phyloP scores from a whole-genome alignment of 1,140 invertebrate species.

The Copidosoma floridanum region DNA sequence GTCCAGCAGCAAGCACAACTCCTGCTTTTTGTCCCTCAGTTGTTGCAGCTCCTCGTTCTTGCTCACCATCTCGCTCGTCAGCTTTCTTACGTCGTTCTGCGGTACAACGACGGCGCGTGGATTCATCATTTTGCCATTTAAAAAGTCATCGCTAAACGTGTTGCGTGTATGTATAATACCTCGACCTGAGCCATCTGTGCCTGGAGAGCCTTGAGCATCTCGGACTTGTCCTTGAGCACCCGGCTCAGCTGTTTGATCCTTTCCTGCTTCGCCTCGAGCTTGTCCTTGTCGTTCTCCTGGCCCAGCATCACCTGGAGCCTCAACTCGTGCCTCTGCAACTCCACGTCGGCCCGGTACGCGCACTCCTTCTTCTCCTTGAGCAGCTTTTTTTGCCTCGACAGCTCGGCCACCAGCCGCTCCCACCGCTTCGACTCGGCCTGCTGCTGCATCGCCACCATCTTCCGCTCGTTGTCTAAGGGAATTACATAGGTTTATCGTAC shows the following conservation, averaged over 20 bases:
- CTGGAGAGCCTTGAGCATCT: slow-evolving; percentile 52
- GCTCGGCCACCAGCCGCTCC: slow-evolving; percentile 31
- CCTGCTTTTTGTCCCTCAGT: slow-evolving; percentile 52
- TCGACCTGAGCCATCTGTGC: slow-evolving; percentile 57
- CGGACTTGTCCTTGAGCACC: slow-evolving; percentile 45
- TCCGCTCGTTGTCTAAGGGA: too few relatives aligned
- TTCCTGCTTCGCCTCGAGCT: slow-evolving; percentile 45
- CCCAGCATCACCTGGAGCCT: slow-evolving; percentile 42
- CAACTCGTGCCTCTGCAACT: slow-evolving; percentile 43
- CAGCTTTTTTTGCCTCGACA: slow-evolving; percentile 38
- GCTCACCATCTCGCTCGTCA: slow-evolving; percentile 33
- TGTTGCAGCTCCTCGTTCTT: slow-evolving; percentile 46
- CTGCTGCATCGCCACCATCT: slow-evolving; percentile 33
- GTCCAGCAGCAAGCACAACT: slow-evolving; percentile 51
- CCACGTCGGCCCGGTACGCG: slow-evolving; percentile 46
- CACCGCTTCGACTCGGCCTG: slow-evolving; percentile 37
- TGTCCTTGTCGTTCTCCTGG: slow-evolving; percentile 37
- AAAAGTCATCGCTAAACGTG: too few relatives aligned
- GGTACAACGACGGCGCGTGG: too few relatives aligned
- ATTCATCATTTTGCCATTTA: too few relatives aligned
- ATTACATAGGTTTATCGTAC: too few relatives aligned
- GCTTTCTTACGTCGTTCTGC: slow-evolving; percentile 42
- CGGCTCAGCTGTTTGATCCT: slow-evolving; percentile 54
- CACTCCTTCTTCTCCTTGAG: slow-evolving; percentile 47
- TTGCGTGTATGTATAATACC: too few relatives aligned